Percentiles rank a stretch among this genome's conserved stretches.
Conservation (phyloP, 2,113 vertebrate species). For the Ictalurus punctatus region DNA sequence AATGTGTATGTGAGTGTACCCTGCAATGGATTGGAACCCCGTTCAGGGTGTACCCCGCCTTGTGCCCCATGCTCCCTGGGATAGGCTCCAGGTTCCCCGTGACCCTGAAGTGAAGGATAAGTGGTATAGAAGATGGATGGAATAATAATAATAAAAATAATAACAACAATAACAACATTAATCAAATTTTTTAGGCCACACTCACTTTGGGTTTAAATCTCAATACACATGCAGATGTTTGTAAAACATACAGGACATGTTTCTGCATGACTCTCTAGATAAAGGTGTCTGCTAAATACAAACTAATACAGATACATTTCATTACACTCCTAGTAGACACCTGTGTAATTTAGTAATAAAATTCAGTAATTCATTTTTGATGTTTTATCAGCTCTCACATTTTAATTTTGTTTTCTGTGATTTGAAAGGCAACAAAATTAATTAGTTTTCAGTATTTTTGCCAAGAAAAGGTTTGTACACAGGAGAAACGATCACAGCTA, state of each 20-base stretch:
- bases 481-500: neutral
- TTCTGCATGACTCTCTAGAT: neutral
- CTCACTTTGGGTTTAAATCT: neutral
- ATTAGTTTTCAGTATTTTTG: neutral
- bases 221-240: neutral
- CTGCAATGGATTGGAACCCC: too few species aligned
- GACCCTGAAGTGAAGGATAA: too few species aligned
- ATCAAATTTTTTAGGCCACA: too few species aligned
- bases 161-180: too few species aligned
- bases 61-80: too few species aligned
- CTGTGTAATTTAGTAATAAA: too few species aligned
- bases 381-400: neutral
- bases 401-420: neutral
- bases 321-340: neutral
- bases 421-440: neutral
- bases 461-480: neutral
- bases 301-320: neutral
- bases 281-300: neutral
- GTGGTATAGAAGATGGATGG: too few species aligned
- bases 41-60: too few species aligned
- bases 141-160: too few species aligned
- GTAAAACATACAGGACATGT: neutral
- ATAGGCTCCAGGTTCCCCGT: too few species aligned
- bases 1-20: too few species aligned
- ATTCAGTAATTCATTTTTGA: too few species aligned